phyloP scores from a whole-genome alignment of 2,888 invertebrate species.

The Papilio gigon region DNA sequence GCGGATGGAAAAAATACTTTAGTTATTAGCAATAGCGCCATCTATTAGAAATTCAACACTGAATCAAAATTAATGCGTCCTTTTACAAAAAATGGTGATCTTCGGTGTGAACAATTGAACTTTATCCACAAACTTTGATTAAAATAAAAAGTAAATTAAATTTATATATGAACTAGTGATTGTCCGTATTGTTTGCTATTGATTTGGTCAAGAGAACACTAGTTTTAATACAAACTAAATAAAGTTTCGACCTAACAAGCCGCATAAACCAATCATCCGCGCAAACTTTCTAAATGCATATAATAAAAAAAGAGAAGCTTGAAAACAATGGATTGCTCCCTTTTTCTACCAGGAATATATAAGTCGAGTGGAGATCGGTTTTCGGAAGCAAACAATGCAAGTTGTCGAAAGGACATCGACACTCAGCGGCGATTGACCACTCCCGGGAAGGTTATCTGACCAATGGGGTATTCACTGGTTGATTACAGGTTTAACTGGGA shows the following conservation, averaged over 20 bases:
- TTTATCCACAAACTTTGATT: too few species aligned
- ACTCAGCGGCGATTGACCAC: background rate
- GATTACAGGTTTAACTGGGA: background rate
- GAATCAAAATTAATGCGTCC: background rate
- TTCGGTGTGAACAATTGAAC: too few species aligned
- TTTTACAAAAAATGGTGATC: too few species aligned
- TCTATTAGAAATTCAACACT: background rate
- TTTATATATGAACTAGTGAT: too few species aligned
- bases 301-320: constrained; percentile 80
- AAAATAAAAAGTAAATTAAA: too few species aligned
- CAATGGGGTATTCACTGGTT: constrained; percentile 7
- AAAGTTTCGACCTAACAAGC: too few species aligned
- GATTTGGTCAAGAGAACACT: background rate
- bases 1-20: background rate
- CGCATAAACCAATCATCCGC: too few species aligned
- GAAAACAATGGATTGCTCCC: constrained; percentile 83
- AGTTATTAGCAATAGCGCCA: background rate
- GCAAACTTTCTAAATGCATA: constrained; percentile 35
- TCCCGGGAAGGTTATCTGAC: constrained; percentile 12
- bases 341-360: constrained; percentile 81
- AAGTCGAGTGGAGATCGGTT: constrained; percentile 65
- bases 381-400: constrained; percentile 56
- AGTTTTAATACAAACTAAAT: background rate
- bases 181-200: too few species aligned
- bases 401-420: constrained; percentile 9